Conservation (phyloP, 2,888 invertebrate genomes). For the Acholoe squamosa region DNA sequence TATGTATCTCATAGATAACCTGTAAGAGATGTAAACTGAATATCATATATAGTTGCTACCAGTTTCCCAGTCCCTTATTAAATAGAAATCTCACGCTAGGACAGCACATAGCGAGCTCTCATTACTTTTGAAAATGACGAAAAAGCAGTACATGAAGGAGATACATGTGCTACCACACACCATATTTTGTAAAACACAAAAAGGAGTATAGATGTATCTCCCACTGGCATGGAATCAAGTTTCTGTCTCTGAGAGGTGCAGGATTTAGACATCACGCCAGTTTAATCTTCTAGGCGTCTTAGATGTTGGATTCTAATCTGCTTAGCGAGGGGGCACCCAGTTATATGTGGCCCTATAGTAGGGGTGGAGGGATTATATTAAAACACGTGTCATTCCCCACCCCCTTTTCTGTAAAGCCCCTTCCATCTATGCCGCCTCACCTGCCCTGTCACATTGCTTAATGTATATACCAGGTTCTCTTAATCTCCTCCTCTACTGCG, state of each 20-base stretch:
- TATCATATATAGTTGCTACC: no score
- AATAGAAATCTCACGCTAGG: no score
- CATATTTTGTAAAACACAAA: neutral
- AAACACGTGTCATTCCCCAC: neutral
- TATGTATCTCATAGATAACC: no score
- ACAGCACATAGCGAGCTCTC: no score
- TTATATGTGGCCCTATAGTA: neutral
- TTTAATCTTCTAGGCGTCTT: neutral
- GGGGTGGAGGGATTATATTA: neutral
- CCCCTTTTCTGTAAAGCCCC: neutral
- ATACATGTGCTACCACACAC: neutral
- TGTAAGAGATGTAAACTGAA: no score
- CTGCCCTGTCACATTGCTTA: no score
- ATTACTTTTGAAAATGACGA: no score
- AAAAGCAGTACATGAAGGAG: no score
- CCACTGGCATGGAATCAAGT: neutral
- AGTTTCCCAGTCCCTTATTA: no score
- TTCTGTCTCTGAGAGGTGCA: neutral
- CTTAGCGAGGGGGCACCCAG: neutral
- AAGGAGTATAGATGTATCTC: neutral
- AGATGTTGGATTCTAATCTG: constrained; percentile 25
- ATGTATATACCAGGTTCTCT: no score
- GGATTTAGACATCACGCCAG: neutral
- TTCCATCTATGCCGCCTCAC: neutral
- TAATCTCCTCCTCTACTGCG: no score